Evolutionary conservation across 2,888 invertebrate genomes (phyloP), one percentile per base, ranked within the genome.

Genomic region (Drosophila anomalipes): DNA sequence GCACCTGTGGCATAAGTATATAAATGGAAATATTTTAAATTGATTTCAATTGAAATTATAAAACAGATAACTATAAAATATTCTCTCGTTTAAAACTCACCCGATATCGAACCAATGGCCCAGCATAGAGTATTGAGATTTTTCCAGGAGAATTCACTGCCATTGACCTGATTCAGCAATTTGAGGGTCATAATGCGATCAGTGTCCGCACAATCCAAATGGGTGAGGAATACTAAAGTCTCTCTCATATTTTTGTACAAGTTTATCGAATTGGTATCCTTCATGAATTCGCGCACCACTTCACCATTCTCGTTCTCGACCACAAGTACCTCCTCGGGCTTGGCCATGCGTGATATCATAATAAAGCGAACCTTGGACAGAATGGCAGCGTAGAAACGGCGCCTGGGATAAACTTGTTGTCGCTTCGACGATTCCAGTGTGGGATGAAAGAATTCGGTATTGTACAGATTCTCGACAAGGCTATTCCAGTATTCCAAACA

Each of bases 271-370:
- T 99, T 99, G 44, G 99, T 99, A 94, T 99, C 99, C 94, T 99
- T 99, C 98, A 99, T 99, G 93, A 99, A 99, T 94, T 99, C 99
- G 77, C 99, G 95, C 14, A 99, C 99, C 73, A 99, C 99, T 94
- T 99, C 99, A 49, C 99, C 99, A 94, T 99, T 99, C 93, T 99
- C 99, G 94, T 99, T 99, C 94, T 99, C 99, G 49, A 99, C 99
- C 54, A 99, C 99, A 74, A 99, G 95, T 41, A 99, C 99, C 94
- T 99, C 99, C 94, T 99, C 99, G 1, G 99, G 99, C 93, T 99
- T 99, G 26, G 99, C 99, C 99, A 99, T 99, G 89, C 99, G 96
- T 72, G 98, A 98, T 91, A 99, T 99, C 99, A 99, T 99, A 56
- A 99, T 98, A 91, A 97, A 97, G 52, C 99, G 95, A 49, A 99